Evolutionary conservation across 2,113 vertebrate species (phyloP), one percentile per base, ranked within the genome.

Genomic region (Poeciliopsis retropinna): DNA sequence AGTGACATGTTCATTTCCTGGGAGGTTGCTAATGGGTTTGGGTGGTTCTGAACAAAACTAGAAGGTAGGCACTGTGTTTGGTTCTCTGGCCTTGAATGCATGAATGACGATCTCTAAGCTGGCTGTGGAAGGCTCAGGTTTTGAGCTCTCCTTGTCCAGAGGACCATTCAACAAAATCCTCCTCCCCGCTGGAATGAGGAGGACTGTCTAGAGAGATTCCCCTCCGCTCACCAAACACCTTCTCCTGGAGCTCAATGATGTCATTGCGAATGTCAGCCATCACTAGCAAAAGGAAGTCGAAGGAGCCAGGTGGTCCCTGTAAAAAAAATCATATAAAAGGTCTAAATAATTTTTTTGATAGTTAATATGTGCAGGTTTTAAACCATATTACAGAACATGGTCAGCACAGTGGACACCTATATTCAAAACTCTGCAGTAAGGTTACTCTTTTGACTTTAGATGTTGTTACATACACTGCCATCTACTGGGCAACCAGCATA

Each of bases 211-310:
- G 74, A 8, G 85, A 84, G 30, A 94, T 79, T 32, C 90, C 91
- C 28, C 88, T 84, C 51, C 85, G 89, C 77, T 91, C 93, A 47
- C 94, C 93, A 19, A 95, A 94, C 65, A 95, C 94, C 64, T 92
- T 91, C 87, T 95, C 91, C 83, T 95, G 95, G 47, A 95, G 90
- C 66, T 95, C 94, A 17, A 92, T 94, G 67, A 95, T 95, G 87
- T 95, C 95, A 0, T 94, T 93, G 17, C 94, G 93, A 80, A 95
- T 94, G 87, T 95, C 94, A 0, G 95, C 95, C 92, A 95, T 94
- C 94, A 95, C 94, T 47, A 95, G 91, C 19, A 95, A 72, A 2
- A 95, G 93, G 87, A 95, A 95, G 86, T 95, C 94, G 0, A 95
- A 95, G 11, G 95, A 95, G 34, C 95, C 94, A 0, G 95, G 95